These are phyloP conservation scores for Redunca redunca DNA, from an alignment of 2,113 vertebrate species.

Conservation along the genomic window DNA sequence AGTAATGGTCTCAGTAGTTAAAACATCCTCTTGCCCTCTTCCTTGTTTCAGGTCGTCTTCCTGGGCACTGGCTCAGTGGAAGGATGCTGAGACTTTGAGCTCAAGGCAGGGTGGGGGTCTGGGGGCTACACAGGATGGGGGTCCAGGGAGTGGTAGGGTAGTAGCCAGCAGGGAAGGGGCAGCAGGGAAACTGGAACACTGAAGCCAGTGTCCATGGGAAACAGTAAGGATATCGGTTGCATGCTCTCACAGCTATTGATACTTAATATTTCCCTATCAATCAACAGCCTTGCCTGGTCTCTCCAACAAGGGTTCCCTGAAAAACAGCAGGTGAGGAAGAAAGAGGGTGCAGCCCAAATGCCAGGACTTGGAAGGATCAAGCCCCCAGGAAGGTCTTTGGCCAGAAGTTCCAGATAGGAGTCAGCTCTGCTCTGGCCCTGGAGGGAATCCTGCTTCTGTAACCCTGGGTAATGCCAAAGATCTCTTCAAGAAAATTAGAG, in stretches of 20 bases:
- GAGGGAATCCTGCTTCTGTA: rapidly evolving
- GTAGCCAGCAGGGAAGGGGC: neutral
- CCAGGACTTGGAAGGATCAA: neutral
- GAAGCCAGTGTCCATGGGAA: neutral
- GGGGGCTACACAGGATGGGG: neutral
- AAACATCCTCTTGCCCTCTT: rapidly evolving
- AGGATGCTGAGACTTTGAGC: rapidly evolving
- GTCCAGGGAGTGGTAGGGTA: neutral
- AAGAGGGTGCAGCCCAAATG: neutral
- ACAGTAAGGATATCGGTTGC: rapidly evolving
- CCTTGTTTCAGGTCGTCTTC: rapidly evolving
- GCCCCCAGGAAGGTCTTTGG: no score
- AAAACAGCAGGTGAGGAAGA: neutral
- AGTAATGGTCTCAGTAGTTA: neutral
- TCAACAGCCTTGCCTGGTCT: neutral
- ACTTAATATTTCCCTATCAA: rapidly evolving
- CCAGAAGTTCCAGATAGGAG: neutral
- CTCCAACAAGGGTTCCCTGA: neutral
- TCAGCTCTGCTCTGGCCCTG: neutral
- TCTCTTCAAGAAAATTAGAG: neutral
- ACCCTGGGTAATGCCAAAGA: neutral
- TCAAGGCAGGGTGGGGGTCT: rapidly evolving
- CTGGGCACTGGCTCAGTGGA: rapidly evolving
- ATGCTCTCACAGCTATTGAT: rapidly evolving
- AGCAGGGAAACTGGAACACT: neutral